Conservation (phyloP, 2,888 invertebrate species). For the Trypoxylon attenuatum region DNA sequence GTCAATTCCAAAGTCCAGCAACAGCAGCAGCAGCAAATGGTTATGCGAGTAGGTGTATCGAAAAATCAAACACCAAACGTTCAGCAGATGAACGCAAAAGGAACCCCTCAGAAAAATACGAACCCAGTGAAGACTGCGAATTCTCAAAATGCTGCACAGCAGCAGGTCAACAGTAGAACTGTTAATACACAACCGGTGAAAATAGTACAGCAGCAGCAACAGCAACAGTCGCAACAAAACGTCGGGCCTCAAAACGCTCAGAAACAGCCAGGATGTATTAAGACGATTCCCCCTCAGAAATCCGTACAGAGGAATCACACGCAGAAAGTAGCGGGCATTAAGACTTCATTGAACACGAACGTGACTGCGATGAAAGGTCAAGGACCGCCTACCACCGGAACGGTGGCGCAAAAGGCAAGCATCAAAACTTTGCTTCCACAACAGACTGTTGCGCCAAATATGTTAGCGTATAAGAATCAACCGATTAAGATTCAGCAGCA, state of each 20-base stretch:
- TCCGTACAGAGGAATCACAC: constrained; percentile 73
- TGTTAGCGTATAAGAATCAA: constrained; percentile 59
- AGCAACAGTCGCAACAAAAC: constrained; percentile 67
- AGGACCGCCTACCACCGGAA: constrained; percentile 18
- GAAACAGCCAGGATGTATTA: constrained; percentile 69
- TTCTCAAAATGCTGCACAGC: constrained; percentile 52
- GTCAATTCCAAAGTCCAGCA: constrained; percentile 50
- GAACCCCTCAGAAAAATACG: constrained; percentile 51
- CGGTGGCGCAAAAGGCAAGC: constrained; percentile 52
- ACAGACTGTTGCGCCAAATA: constrained; percentile 44
- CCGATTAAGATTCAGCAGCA: constrained; percentile 65
- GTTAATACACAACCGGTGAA: constrained; percentile 75
- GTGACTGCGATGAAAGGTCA: constrained; percentile 59
- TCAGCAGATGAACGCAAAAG: constrained; percentile 54
- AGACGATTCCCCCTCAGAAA: constrained; percentile 69
- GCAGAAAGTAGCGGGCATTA: constrained; percentile 76
- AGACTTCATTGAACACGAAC: constrained; percentile 65
- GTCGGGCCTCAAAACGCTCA: constrained; percentile 59
- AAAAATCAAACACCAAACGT: constrained; percentile 55
- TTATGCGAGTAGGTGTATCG: constrained; percentile 61
- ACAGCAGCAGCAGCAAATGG: constrained; percentile 63
- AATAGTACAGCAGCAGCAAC: constrained; percentile 75
- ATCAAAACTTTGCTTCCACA: constrained; percentile 63
- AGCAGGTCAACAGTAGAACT: constrained; percentile 29
- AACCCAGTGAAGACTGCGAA: constrained; percentile 55